A percentile compares a stretch with the other conserved stretches of the same genome.
Evolutionary conservation across 2,888 invertebrate genomes (phyloP).

Genomic region (Chrysomela aeneicollis): DNA sequence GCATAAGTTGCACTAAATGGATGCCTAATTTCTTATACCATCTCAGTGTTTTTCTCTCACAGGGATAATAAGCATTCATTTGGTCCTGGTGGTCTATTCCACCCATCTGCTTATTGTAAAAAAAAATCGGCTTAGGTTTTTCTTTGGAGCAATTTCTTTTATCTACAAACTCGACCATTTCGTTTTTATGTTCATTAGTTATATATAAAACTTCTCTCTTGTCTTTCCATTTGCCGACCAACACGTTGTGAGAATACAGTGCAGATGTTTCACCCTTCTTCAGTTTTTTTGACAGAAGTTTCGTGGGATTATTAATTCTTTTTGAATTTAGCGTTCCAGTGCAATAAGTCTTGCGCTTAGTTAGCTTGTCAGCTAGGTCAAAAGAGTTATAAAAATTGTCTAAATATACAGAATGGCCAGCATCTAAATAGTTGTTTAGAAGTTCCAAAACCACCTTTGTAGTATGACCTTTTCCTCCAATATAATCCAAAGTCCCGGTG

Average conservation of each 20-base stretch:
- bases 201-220: neutral
- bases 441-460: slow-evolving; percentile 7
- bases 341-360: neutral
- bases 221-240: neutral
- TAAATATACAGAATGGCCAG: slow-evolving; percentile 1
- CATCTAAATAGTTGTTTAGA: neutral
- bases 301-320: neutral
- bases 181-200: neutral
- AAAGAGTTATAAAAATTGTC: slow-evolving; percentile 14
- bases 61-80: slow-evolving; percentile 4
- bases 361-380: neutral
- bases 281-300: neutral
- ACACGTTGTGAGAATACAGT: neutral
- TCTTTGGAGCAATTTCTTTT: slow-evolving; percentile 10
- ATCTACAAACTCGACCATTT: slow-evolving; percentile 11
- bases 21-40: slow-evolving; percentile 5
- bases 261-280: neutral
- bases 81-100: slow-evolving; percentile 2
- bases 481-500: slow-evolving; percentile 9
- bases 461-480: slow-evolving; percentile 16
- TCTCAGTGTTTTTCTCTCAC: neutral
- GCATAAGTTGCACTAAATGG: slow-evolving; percentile 1
- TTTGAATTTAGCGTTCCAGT: neutral
- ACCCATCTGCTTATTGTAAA: neutral
- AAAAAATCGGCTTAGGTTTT: slow-evolving; percentile 14